Percentiles rank a stretch among this genome's conserved stretches.
Evolutionary conservation across 2,888 invertebrate genomes (phyloP).

Genomic region (Euzetes globulus): DNA sequence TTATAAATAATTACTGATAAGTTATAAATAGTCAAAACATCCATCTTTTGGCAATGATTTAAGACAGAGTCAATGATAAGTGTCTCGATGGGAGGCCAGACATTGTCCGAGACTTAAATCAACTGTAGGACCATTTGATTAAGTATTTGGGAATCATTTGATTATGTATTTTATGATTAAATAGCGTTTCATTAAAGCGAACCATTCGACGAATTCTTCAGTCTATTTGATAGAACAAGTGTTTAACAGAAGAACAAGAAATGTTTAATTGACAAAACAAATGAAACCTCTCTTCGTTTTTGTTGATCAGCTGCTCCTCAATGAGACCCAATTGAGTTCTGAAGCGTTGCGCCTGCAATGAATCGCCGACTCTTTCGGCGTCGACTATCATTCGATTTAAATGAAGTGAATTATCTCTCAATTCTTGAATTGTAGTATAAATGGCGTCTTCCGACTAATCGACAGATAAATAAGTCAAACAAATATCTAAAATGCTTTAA

Average conservation of each 20-base stretch:
- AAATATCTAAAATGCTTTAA: not conserved
- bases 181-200: not conserved
- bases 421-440: conserved; percentile 46
- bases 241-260: not conserved
- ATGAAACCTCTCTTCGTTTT: not conserved
- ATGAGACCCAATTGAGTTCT: not conserved
- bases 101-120: not conserved
- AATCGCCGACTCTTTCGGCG: conserved; percentile 39
- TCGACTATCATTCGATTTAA: conserved; percentile 44
- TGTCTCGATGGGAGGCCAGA: not conserved
- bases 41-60: not conserved
- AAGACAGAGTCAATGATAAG: not conserved
- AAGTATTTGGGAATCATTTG: not conserved
- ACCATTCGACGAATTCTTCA: conserved; percentile 1
- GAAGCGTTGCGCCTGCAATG: not conserved
- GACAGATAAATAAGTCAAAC: not conserved
- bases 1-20: not conserved
- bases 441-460: conserved; percentile 46
- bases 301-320: conserved; percentile 23
- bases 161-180: not conserved
- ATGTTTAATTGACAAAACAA: not conserved
- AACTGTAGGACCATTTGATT: not conserved
- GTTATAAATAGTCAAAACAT: not conserved
- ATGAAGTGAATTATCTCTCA: conserved; percentile 45
- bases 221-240: not conserved